These are phyloP conservation scores for Drosophila oshimai DNA, from an alignment of 1,140 invertebrate species.

Conservation along the genomic window DNA sequence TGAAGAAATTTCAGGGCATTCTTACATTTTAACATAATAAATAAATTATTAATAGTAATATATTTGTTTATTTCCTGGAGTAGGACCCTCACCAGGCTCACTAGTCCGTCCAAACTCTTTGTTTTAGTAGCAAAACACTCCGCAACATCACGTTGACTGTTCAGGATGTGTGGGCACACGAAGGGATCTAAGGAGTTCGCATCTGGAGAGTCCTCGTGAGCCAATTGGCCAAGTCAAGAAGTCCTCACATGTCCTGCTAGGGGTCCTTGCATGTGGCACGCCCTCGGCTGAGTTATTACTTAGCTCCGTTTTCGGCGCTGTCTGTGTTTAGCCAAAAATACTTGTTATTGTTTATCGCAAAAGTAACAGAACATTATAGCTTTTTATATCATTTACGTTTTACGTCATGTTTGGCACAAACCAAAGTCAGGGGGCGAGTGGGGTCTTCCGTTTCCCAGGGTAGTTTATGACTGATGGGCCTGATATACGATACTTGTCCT, in stretches of 20 bases:
- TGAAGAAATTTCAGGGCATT: too few species aligned
- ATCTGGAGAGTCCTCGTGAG: conserved; percentile 23
- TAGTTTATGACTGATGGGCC: conserved; percentile 75
- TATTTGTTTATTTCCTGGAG: neutral
- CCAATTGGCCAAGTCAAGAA: conserved; percentile 36
- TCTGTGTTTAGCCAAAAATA: conserved; percentile 44
- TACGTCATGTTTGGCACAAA: conserved; percentile 53
- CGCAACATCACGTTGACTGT: conserved; percentile 15
- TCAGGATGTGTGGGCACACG: neutral
- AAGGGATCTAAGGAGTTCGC: conserved; percentile 1
- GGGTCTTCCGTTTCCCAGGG: conserved; percentile 14
- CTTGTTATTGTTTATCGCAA: conserved; percentile 72
- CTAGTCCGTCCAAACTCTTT: neutral
- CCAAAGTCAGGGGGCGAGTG: conserved; percentile 20
- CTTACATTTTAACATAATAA: too few species aligned
- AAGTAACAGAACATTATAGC: conserved; percentile 72
- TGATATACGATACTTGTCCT: conserved; percentile 60
- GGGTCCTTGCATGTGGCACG: conserved; percentile 61
- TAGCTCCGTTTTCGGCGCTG: conserved; percentile 25
- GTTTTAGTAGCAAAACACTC: neutral
- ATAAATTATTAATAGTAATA: too few species aligned
- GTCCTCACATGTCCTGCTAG: conserved; percentile 30
- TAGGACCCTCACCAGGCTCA: neutral
- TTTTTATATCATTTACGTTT: conserved; percentile 78
- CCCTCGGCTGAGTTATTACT: conserved; percentile 43